Base-by-base conservation (phyloP, 2,113 vertebrate genomes). In the Aptenodytes forsteri region DNA sequence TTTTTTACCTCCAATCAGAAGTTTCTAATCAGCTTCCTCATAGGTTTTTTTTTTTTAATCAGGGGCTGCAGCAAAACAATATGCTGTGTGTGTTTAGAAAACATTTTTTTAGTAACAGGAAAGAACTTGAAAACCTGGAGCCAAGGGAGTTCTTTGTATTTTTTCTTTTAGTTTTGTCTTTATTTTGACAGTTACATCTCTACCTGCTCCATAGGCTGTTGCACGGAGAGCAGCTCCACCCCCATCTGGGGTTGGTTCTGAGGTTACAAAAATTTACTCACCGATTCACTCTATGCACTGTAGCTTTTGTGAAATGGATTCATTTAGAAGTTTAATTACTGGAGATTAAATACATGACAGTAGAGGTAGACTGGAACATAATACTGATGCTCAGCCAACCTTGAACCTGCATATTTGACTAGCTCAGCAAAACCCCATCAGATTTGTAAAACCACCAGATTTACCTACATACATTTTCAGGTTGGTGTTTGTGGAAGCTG, bases 321-420 rank as follows among this genome's bases (percentile, higher is more conserved):
- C 47, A 66, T 94, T 95, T 95, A 70, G 94, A 95, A 92, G 73
- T 96, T 97, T 97, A 95, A 97, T 97, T 97, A 96, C 96, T 91
- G 87, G 71, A 95, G 91, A 95, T 95, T 97, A 96, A 96, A 97
- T 96, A 80, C 80, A 94, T 87, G 92, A 86, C 90, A 97, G 93
- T 75, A 73, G 87, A 90, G 38, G 70, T 80, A 83, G 81, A 89
- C 92, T 91, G 78, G 89, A 97, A 97, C 90, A 83, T 87, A 88
- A 93, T 71, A 90, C 89, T 70, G 82, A 83, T 94, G 87, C 92
- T 97, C 92, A 93, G 91, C 75, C 90, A 93, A 71, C 90, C 95
- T 66, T 97, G 81, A 96, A 76, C 70, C 21, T 77, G 54, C 81
- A 40, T 30, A 36, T 93, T 90, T 87, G 87, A 73, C 73, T 93